Conservation (phyloP, 2,797 vertebrate genomes). For the Sparus aurata region DNA sequence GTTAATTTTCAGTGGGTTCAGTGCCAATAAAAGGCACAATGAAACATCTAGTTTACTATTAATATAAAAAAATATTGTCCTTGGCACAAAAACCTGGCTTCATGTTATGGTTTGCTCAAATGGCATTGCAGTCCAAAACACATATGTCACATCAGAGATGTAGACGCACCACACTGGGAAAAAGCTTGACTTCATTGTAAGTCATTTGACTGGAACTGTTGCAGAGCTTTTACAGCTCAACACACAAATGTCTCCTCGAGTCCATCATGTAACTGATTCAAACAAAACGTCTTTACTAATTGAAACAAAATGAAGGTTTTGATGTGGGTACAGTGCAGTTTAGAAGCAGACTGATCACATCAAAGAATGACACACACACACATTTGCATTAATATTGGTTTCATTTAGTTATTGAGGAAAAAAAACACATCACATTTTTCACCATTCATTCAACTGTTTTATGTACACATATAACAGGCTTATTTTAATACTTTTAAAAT, state of each 20-base stretch:
- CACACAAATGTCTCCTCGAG: background rate
- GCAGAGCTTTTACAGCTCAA: background rate
- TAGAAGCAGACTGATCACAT: background rate
- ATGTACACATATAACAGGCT: conserved; percentile 83
- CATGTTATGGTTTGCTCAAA: background rate
- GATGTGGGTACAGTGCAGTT: background rate
- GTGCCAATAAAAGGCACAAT: background rate
- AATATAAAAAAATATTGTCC: background rate
- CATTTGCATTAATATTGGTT: conserved; percentile 80
- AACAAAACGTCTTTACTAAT: background rate
- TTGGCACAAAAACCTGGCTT: background rate
- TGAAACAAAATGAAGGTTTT: conserved; percentile 5
- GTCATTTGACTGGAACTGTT: background rate
- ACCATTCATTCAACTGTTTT: conserved; percentile 79
- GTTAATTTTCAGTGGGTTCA: background rate
- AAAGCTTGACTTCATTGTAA: background rate
- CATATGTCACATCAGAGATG: background rate
- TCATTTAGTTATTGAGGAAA: conserved; percentile 81
- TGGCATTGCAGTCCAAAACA: background rate
- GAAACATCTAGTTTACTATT: background rate
- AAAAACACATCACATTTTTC: conserved; percentile 77
- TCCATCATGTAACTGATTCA: conserved; percentile 1
- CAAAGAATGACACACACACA: conserved; percentile 71
- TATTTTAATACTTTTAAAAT: conserved; percentile 85
- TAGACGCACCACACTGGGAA: background rate